Percentiles rank a stretch among this genome's conserved stretches.
phyloP scores from a whole-genome alignment of 2,113 vertebrate species.

The Coracopsis vasa region DNA sequence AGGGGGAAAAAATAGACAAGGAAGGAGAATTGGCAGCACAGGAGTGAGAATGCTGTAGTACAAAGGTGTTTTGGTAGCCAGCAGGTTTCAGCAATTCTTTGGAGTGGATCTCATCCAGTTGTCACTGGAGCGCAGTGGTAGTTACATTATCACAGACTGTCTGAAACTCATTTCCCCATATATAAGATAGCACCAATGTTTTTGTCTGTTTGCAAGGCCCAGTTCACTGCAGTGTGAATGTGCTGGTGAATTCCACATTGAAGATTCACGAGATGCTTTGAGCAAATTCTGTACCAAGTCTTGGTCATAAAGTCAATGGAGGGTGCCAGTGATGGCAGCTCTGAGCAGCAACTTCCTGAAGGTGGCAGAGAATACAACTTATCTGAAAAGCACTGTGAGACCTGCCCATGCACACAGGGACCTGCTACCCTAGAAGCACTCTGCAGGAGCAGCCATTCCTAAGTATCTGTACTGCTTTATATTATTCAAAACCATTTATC shows the following conservation, averaged over 20 bases:
- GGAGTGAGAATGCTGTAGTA: rapidly evolving
- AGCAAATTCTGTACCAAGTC: neutral
- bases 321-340: neutral
- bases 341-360: neutral
- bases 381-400: neutral
- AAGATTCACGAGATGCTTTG: neutral
- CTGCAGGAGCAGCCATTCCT: neutral
- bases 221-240: neutral
- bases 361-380: neutral
- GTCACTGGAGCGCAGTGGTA: neutral
- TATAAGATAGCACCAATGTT: rapidly evolving
- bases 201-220: neutral
- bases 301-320: rapidly evolving
- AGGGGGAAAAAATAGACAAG: rapidly evolving
- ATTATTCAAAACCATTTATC: neutral
- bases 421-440: neutral
- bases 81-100: neutral
- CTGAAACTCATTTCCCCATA: neutral
- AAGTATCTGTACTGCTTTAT: neutral
- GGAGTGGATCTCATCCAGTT: neutral
- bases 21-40: neutral
- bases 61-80: rapidly evolving
- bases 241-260: neutral
- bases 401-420: neutral
- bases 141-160: neutral